Base-by-base conservation (phyloP, 2,797 vertebrate species). In the Thaleichthys pacificus region DNA sequence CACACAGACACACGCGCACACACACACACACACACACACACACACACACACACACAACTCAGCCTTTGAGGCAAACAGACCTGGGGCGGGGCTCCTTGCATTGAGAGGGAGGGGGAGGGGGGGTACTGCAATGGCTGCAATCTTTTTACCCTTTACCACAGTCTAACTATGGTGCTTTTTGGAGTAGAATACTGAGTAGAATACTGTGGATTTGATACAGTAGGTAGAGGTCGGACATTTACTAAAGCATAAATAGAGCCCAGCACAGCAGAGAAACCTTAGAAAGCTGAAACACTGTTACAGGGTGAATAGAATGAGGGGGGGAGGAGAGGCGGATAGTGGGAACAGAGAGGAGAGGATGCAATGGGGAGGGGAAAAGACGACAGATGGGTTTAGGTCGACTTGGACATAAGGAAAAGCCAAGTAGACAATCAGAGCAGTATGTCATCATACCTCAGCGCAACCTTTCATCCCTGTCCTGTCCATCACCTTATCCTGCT, bases 401-500 rank as follows among this genome's bases (percentile, higher is more conserved):
- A 28, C 42, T 47, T 47, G 42, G 42, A 47, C 42, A 14, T 47
- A 3, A 47, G 9, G 42, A 12, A 1, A 47, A 47, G 9, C 42
- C 12, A 32, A 30, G 60, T 15, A 76, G 68, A 75, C 70, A 78
- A 64, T 14, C 24, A 74, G 60, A 85, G 69, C 69, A 82, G 63
- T 72, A 70, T 81, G 67, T 84, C 85, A 86, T 83, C 85, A 85
- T 68, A 66, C 74, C 80, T 51, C 42, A 79, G 60, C 12, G 73
- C 61, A 80, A 82, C 82, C 86, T 17, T 81, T 82, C 88, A 79
- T 61, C n/a, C 30, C 26, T 17, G 22, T 62, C 61, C 4, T 69
- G 61, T 30, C 77, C 42, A 35, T 56, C 74, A 71, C 42, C 15
- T 17, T 26, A 22, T 30, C 28, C 51, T 32, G 28, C 22, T 58